These are phyloP conservation scores for Rhamphomyia laevipes DNA, from an alignment of 2,888 invertebrate genomes.

Conservation along the genomic window DNA sequence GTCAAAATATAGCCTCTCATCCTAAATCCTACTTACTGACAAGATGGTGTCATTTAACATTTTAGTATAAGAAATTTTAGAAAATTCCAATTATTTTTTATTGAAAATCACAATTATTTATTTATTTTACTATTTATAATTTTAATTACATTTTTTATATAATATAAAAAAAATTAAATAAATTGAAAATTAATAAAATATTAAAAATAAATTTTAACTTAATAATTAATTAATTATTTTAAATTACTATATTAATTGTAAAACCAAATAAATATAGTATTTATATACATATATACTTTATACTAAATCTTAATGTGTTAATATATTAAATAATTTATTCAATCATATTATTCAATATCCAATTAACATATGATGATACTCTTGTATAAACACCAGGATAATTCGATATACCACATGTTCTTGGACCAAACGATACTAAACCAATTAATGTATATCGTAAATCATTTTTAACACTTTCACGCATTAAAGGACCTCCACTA, in stretches of 20 bases:
- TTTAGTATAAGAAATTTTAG: no score
- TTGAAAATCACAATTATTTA: no score
- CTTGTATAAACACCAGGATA: slow-evolving; percentile 38
- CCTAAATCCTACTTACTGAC: no score
- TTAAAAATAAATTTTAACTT: not conserved
- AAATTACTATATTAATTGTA: not conserved
- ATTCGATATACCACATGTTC: slow-evolving; percentile 30
- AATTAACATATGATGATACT: slow-evolving; percentile 33
- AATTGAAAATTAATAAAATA: no score
- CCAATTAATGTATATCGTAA: slow-evolving; percentile 24
- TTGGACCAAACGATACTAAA: slow-evolving; percentile 33
- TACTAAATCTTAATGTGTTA: not conserved
- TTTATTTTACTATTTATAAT: not conserved
- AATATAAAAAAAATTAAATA: no score
- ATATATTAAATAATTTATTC: slow-evolving; percentile 5
- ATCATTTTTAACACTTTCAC: slow-evolving; percentile 18
- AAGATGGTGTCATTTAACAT: no score
- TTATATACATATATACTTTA: not conserved
- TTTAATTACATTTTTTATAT: not conserved
- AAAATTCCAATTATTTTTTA: no score
- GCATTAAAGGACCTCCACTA: slow-evolving; percentile 36
- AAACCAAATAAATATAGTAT: slow-evolving; percentile 2
- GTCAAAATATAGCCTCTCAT: no score
- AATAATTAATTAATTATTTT: not conserved
- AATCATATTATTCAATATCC: slow-evolving; percentile 30